Conservation (phyloP, 2,888 invertebrate species). For the Pterostichus madidus region DNA sequence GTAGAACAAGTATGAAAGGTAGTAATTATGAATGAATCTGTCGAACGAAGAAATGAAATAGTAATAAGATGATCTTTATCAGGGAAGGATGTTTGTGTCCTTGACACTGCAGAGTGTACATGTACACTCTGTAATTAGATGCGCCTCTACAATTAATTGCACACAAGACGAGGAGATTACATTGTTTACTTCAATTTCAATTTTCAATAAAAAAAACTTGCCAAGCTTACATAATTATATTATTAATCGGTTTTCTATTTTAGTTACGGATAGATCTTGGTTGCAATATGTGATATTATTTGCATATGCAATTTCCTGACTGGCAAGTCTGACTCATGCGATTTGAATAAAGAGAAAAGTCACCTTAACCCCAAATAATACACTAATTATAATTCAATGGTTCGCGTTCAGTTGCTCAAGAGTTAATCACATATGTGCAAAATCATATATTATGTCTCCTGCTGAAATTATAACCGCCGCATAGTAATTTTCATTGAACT, state of each 20-base stretch:
- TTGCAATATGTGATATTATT: not conserved
- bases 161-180: not conserved
- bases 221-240: not conserved
- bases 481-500: not conserved
- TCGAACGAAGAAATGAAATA: constrained; percentile 2
- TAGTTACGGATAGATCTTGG: not conserved
- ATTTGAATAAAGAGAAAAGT: constrained; percentile 7
- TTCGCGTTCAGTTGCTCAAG: not conserved
- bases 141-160: no score
- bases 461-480: not conserved
- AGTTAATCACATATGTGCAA: constrained; percentile 8
- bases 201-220: not conserved
- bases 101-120: not conserved
- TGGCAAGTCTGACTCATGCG: not conserved
- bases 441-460: constrained; percentile 2
- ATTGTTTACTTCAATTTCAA: constrained; percentile 19
- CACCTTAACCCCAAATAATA: constrained; percentile 24
- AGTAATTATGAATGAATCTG: not conserved
- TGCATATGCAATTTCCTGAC: constrained; percentile 1
- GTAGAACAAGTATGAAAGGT: not conserved
- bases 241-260: not conserved
- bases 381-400: constrained; percentile 4
- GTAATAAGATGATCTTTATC: not conserved
- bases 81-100: constrained; percentile 4
- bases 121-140: no score